phyloP scores from a whole-genome alignment of 2,113 vertebrate species.

The Rutilus rutilus region DNA sequence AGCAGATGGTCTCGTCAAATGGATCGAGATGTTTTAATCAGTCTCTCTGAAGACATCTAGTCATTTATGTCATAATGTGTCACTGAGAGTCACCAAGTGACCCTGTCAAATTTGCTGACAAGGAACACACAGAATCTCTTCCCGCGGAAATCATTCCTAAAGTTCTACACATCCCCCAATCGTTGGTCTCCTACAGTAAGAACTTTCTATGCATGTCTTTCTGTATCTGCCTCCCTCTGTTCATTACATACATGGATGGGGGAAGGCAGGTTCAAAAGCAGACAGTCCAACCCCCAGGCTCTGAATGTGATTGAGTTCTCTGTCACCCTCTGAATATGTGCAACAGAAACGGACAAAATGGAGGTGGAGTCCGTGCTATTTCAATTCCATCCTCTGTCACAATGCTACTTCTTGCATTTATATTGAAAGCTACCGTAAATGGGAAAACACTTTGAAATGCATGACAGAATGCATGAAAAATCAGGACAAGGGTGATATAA shows the following conservation, averaged over 20 bases:
- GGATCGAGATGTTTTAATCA: constrained; percentile 48
- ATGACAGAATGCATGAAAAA: neutral
- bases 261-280: constrained; percentile 42
- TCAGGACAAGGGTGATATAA: constrained; percentile 2
- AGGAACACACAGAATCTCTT: neutral
- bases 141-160: neutral
- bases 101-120: constrained; percentile 8
- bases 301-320: constrained; percentile 46
- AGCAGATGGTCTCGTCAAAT: constrained; percentile 54
- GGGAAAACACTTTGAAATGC: constrained; percentile 11
- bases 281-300: constrained; percentile 39
- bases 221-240: neutral
- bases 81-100: neutral
- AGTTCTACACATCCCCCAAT: neutral
- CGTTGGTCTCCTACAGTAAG: neutral
- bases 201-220: neutral
- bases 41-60: constrained; percentile 39
- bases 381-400: constrained; percentile 30
- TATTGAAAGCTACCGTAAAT: constrained; percentile 21
- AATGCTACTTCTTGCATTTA: constrained; percentile 27
- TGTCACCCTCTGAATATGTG: constrained; percentile 16
- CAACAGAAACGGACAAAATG: constrained; percentile 30
- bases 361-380: constrained; percentile 2
- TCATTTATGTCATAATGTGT: constrained; percentile 29
- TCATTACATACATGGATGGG: constrained; percentile 39